Evolutionary conservation across 2,113 vertebrate species (phyloP).

Genomic region (Bungarus multicinctus): DNA sequence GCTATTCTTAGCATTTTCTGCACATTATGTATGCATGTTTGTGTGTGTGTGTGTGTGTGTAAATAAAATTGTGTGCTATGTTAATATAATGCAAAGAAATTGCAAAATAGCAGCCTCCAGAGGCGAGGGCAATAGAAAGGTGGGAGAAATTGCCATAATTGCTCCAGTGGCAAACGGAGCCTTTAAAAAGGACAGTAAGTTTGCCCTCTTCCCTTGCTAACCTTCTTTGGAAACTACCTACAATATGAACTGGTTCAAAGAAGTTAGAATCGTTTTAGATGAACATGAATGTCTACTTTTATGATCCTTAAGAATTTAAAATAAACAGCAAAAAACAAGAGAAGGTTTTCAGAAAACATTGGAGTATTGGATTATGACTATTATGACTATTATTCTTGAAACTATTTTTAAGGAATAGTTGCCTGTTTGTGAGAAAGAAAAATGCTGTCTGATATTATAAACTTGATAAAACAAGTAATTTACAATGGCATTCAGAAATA

Average conservation of each 20-base stretch:
- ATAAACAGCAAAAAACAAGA: neutral
- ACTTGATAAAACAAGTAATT: neutral
- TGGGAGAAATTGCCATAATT: neutral
- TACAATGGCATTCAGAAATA: neutral
- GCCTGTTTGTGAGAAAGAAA: neutral
- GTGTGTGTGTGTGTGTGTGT: neutral
- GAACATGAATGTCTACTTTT: neutral
- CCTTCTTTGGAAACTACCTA: neutral
- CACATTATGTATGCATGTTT: neutral
- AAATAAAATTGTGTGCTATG: neutral
- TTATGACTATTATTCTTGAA: neutral
- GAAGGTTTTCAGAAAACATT: neutral
- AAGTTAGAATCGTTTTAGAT: too few species aligned
- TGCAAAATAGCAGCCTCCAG: neutral
- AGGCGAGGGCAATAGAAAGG: neutral
- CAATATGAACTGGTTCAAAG: neutral
- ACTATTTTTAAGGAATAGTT: neutral
- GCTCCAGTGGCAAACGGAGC: neutral
- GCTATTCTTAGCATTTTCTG: neutral
- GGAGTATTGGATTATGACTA: neutral
- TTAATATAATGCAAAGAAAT: neutral
- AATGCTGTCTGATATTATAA: neutral
- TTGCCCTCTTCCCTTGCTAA: neutral
- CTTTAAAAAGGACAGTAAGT: neutral
- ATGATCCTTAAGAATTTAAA: neutral